Evolutionary conservation across 1,140 invertebrate genomes (phyloP).

Genomic region (Cecropterus lyciades): DNA sequence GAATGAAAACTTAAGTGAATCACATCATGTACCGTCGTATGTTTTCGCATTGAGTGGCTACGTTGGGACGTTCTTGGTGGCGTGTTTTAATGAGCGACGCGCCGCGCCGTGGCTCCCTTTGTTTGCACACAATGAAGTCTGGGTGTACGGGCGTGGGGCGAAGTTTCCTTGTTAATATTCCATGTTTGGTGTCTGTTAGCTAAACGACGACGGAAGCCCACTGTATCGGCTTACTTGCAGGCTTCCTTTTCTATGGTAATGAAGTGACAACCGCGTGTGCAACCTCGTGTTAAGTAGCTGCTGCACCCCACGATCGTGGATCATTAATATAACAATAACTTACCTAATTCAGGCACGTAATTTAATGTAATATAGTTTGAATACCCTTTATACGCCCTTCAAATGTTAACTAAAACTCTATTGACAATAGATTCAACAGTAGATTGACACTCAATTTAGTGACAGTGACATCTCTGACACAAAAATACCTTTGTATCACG

Average conservation of each 20-base stretch:
- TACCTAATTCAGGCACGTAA: background rate
- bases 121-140: conserved; percentile 65
- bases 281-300: conserved; percentile 5
- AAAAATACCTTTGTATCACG: too few relatives aligned
- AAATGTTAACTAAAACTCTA: too few relatives aligned
- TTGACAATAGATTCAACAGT: too few relatives aligned
- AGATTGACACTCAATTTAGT: too few relatives aligned
- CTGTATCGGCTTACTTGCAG: conserved; percentile 28
- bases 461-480: too few relatives aligned
- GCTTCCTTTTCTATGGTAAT: conserved; percentile 34
- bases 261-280: conserved; percentile 1
- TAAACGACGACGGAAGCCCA: conserved; percentile 40
- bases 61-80: conserved; percentile 34
- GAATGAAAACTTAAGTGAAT: conserved; percentile 1
- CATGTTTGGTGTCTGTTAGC: conserved; percentile 47
- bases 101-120: conserved; percentile 47
- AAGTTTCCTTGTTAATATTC: conserved; percentile 60
- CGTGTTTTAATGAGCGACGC: conserved; percentile 56
- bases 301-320: background rate
- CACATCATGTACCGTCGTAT: background rate
- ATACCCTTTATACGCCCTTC: too few relatives aligned
- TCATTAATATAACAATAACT: background rate
- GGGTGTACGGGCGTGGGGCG: conserved; percentile 41
- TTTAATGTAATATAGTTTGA: too few relatives aligned
- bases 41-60: conserved; percentile 24